Base-by-base conservation (phyloP, 1,140 invertebrate species). In the Subanguina moxae region DNA sequence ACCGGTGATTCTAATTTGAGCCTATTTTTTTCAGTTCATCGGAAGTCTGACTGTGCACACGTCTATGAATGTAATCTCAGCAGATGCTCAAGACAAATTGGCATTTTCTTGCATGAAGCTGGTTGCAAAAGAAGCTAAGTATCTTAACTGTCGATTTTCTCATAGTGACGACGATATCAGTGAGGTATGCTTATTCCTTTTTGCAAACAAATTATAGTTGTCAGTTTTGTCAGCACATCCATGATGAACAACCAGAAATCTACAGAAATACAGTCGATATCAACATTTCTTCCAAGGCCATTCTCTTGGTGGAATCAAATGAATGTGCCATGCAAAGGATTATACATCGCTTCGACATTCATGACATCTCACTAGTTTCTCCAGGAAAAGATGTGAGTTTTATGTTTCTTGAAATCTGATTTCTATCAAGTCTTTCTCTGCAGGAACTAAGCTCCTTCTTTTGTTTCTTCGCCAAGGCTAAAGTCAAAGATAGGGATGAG, bases 381-480 rank as follows among this genome's bases (percentile, higher is more conserved):
- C 48, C 48, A 7, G 48, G 48, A 52, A 52, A 52, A 52, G 48
- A 52, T 25, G 48, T 52, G 17, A 52, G n/a, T 19, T 52, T 3
- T 3, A 52, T 8, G 8, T 7, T 52, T 52, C 8, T 52, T 52
- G 3, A 52, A 52, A 7, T 52, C 15, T 52, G 3, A 52, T 52
- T 15, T 52, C 17, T 52, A 21, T 15, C 23, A 15, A 19, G 3
- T 52, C 17, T 38, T 38, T 38, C 3, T 3, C 17, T 52, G 3
- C 48, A 52, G 48, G 48, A 52, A 8, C 48, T 52, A 3, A 19
- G 48, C n/a, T 52, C 48, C 3, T 52, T 19, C 23, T 52, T 52
- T 25, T 52, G 48, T 25, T 52, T 52, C 48, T 52, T 52, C 23
- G 48, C 48, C 23, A 52, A 52, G 17, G 48, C 48, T 52, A 52